Conservation (phyloP, 2,113 vertebrate genomes). For the Nerophis lumbriciformis region DNA sequence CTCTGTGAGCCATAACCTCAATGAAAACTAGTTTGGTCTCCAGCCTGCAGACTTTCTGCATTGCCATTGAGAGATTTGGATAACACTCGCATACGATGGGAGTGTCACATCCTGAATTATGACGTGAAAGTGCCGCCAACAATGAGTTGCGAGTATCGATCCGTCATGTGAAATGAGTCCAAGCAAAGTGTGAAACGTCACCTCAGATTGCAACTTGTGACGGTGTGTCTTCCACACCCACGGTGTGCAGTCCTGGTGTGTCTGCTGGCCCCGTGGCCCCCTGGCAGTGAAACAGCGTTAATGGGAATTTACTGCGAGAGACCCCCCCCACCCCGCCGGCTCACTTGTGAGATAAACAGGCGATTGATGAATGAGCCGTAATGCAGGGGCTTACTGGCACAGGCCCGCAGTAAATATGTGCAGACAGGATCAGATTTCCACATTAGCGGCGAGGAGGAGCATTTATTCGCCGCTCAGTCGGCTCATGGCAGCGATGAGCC, state of each 20-base stretch:
- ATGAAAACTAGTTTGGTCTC: no score
- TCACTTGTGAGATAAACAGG: slow-evolving; percentile 63
- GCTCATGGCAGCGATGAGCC: slow-evolving; percentile 61
- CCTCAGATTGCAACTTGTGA: slow-evolving; percentile 49
- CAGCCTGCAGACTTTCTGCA: no score
- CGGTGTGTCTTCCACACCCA: slow-evolving; percentile 37
- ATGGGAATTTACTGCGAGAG: slow-evolving; percentile 62
- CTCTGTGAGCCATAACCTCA: no score
- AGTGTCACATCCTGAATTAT: no score
- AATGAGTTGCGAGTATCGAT: slow-evolving; percentile 10
- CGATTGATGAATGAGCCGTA: slow-evolving; percentile 70
- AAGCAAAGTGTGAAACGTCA: slow-evolving; percentile 51
- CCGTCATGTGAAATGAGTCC: slow-evolving; percentile 58
- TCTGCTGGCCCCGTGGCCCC: slow-evolving; percentile 42
- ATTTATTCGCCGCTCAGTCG: slow-evolving; percentile 65
- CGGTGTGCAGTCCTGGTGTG: slow-evolving; percentile 45
- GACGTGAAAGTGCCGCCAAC: no score
- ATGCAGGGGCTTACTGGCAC: slow-evolving; percentile 67
- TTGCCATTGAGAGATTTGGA: no score
- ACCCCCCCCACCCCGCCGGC: slow-evolving; percentile 29
- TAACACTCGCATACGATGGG: no score
- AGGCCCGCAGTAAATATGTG: slow-evolving; percentile 69
- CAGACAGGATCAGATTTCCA: slow-evolving; percentile 68
- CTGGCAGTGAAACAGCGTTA: slow-evolving; percentile 45
- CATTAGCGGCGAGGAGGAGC: slow-evolving; percentile 64